phyloP scores from a whole-genome alignment of 2,797 vertebrate genomes.

The Rhinatrema bivittatum region DNA sequence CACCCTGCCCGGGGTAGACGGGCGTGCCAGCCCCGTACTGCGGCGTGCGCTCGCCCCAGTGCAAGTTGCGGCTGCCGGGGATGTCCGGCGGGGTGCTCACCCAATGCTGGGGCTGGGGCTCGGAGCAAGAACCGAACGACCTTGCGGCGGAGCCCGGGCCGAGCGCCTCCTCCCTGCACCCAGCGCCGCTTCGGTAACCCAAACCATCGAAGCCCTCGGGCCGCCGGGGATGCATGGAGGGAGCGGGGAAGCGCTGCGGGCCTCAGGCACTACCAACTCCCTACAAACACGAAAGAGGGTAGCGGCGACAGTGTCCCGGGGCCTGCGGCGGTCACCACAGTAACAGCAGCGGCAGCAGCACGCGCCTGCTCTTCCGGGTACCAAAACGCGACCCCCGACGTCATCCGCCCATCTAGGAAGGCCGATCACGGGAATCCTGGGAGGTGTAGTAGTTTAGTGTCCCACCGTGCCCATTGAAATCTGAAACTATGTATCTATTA shows the following conservation, averaged over 20 bases:
- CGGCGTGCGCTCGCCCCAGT: constrained; percentile 75
- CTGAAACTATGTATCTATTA: too few species aligned
- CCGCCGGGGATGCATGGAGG: constrained; percentile 76
- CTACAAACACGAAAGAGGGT: too few species aligned
- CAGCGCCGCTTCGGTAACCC: constrained; percentile 56
- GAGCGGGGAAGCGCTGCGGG: background rate
- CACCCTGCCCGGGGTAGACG: constrained; percentile 29
- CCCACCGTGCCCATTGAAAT: too few species aligned
- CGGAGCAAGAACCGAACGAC: constrained; percentile 58
- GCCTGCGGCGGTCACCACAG: too few species aligned
- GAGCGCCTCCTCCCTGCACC: constrained; percentile 61
- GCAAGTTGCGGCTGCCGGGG: constrained; percentile 85
- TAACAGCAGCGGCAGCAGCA: background rate
- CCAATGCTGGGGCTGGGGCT: constrained; percentile 72
- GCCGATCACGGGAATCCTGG: too few species aligned
- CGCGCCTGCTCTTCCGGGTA: background rate
- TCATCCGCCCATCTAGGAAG: too few species aligned
- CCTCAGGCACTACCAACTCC: background rate
- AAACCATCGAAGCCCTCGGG: constrained; percentile 86
- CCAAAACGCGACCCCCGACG: background rate
- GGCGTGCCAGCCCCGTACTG: constrained; percentile 45
- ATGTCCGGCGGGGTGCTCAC: constrained; percentile 85
- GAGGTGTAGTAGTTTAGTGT: too few species aligned
- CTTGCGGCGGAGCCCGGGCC: constrained; percentile 53
- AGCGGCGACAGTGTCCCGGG: too few species aligned